These are phyloP conservation scores for Achlya flavicornis DNA, from an alignment of 2,888 invertebrate species.

Conservation along the genomic window DNA sequence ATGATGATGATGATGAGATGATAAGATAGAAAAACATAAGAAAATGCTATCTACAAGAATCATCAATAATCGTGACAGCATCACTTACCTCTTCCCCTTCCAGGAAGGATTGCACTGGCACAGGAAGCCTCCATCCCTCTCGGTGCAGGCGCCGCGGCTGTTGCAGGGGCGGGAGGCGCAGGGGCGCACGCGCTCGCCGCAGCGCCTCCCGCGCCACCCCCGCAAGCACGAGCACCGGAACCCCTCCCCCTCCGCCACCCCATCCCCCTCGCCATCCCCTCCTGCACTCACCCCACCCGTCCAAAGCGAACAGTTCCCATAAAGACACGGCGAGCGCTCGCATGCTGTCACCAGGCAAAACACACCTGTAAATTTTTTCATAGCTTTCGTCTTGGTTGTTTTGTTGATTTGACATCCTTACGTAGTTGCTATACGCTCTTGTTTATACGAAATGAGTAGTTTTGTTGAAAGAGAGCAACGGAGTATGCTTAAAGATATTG, in stretches of 20 bases:
- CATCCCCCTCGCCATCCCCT: conserved; percentile 43
- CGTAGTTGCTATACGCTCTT: neutral
- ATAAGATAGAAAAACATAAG: no score
- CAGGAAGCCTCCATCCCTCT: conserved; percentile 85
- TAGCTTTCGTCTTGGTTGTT: neutral
- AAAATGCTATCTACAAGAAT: no score
- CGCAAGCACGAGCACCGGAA: conserved; percentile 86
- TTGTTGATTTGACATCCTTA: neutral
- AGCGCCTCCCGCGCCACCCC: conserved; percentile 87
- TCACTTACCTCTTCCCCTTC: conserved; percentile 85
- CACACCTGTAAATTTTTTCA: conserved; percentile 80
- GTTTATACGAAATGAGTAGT: neutral
- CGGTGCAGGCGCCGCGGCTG: conserved; percentile 88
- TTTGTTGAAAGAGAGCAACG: neutral
- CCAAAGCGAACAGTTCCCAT: conserved; percentile 85
- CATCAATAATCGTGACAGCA: no score
- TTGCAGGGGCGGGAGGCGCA: conserved; percentile 90
- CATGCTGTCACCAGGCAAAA: conserved; percentile 91
- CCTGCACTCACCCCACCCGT: conserved; percentile 35
- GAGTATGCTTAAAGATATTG: neutral
- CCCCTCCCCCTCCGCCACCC: conserved; percentile 53
- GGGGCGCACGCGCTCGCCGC: conserved; percentile 87
- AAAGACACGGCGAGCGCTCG: conserved; percentile 88
- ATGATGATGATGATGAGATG: no score
- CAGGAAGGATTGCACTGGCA: conserved; percentile 91